phyloP scores from a whole-genome alignment of 2,888 invertebrate genomes.

The Prosapia bicincta region DNA sequence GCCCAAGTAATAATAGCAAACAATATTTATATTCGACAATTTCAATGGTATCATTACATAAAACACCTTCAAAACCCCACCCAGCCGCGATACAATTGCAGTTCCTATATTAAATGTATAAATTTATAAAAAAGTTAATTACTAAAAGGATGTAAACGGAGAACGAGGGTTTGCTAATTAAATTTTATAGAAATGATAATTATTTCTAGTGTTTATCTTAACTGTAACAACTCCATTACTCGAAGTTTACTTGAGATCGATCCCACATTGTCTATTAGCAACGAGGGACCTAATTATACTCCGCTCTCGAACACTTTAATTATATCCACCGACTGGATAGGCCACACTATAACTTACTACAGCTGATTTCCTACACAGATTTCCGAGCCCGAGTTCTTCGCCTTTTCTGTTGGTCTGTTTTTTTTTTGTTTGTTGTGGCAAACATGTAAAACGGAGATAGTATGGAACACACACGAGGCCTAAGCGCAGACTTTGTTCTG shows the following conservation, averaged over 20 bases:
- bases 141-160: neutral
- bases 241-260: neutral
- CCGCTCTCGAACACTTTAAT: neutral
- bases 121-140: neutral
- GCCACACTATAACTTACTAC: neutral
- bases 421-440: neutral
- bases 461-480: neutral
- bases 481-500: neutral
- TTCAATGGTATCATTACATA: neutral
- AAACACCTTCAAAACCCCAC: neutral
- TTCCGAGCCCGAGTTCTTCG: neutral
- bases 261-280: neutral
- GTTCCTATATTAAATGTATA: neutral
- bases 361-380: neutral
- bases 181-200: slow-evolving; percentile 2
- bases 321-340: neutral
- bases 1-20: neutral
- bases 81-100: neutral
- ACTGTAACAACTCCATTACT: neutral
- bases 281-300: neutral
- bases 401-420: neutral
- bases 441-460: neutral
- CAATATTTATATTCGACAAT: neutral
- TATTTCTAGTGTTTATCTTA: neutral
- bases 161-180: neutral